These are phyloP conservation scores for Zygaena filipendulae DNA, from an alignment of 2,888 invertebrate species.

Conservation along the genomic window DNA sequence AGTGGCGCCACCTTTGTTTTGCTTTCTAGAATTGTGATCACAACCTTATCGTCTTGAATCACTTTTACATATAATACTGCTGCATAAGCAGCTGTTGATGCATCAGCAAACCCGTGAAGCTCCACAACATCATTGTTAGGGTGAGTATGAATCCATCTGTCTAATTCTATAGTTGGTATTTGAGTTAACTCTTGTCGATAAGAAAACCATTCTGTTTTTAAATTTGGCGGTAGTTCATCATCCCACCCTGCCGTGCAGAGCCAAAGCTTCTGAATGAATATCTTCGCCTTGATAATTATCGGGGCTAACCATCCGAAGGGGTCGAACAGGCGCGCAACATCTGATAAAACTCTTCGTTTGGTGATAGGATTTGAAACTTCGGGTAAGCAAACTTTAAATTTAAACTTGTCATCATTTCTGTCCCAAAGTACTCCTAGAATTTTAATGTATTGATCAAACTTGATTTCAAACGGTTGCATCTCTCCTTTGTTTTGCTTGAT, in stretches of 20 bases:
- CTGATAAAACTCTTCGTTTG: conserved; percentile 11
- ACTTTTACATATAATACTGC: conserved; percentile 17
- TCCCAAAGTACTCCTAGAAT: conserved; percentile 6
- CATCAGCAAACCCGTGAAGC: conserved; percentile 16
- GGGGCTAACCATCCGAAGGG: conserved; percentile 17
- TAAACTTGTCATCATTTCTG: conserved; percentile 3
- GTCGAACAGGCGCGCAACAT: conserved; percentile 13
- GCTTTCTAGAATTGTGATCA: conserved; percentile 12
- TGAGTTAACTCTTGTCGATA: no score
- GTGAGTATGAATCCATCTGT: conserved; percentile 9
- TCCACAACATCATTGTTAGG: conserved; percentile 2
- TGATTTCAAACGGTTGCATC: conserved; percentile 7
- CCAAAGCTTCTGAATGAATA: conserved; percentile 15
- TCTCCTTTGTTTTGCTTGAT: conserved; percentile 1
- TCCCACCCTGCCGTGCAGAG: conserved; percentile 14
- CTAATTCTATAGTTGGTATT: no score
- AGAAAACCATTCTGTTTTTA: conserved; percentile 14
- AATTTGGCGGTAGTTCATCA: conserved; percentile 11
- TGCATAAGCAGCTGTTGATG: conserved; percentile 16
- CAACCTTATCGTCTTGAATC: conserved; percentile 4
- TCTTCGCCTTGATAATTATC: conserved; percentile 12
- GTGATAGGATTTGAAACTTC: conserved; percentile 6
- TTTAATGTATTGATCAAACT: conserved; percentile 5
- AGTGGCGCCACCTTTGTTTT: no score
- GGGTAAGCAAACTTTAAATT: conserved; percentile 8